phyloP scores from a whole-genome alignment of 2,113 vertebrate genomes.

The Smithornis capensis region DNA sequence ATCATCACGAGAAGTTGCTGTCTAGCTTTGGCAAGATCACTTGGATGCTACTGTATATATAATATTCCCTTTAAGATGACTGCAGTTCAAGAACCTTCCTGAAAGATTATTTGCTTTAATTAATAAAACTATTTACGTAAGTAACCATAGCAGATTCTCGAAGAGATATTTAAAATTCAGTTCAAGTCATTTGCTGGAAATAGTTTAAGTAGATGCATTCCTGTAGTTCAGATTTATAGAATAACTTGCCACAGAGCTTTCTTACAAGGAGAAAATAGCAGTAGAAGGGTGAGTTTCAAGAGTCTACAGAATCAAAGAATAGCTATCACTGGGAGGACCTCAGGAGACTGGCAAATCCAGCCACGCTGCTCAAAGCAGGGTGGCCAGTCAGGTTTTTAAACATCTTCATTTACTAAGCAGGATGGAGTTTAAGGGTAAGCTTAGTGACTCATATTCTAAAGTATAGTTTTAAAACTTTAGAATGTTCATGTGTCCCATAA shows the following conservation, averaged over 20 bases:
- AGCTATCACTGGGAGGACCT: background rate
- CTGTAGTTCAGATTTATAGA: background rate
- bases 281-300: background rate
- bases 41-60: background rate
- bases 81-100: background rate
- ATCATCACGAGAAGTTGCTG: background rate
- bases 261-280: background rate
- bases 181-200: background rate
- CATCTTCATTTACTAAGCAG: background rate
- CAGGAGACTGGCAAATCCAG: background rate
- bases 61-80: background rate
- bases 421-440: background rate
- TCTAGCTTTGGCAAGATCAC: background rate
- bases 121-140: background rate
- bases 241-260: background rate
- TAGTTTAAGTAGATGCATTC: background rate
- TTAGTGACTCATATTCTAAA: background rate
- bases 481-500: background rate
- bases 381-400: background rate
- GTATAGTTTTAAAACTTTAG: background rate
- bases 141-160: background rate
- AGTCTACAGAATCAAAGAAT: background rate
- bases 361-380: background rate
- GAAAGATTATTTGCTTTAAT: constrained; percentile 17
- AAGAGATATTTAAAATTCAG: background rate